Conservation (phyloP, 1,140 invertebrate genomes). For the Euwallacea fornicatus region DNA sequence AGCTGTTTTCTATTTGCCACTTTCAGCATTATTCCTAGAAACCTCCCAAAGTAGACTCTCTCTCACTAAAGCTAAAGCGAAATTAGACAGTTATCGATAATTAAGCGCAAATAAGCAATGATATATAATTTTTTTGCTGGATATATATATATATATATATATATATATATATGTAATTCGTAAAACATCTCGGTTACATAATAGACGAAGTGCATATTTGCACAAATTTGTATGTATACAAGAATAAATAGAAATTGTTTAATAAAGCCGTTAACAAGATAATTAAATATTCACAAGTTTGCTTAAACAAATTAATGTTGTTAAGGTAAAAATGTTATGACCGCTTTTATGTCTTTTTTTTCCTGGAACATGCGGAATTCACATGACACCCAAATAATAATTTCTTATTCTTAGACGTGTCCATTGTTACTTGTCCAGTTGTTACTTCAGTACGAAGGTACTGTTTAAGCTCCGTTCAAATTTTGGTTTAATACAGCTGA, state of each 20-base stretch:
- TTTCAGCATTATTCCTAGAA: neutral
- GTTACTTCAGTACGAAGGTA: too few relatives aligned
- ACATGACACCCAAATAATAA: too few relatives aligned
- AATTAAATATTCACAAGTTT: slow-evolving; percentile 34
- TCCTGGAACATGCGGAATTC: neutral
- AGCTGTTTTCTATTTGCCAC: slow-evolving; percentile 11
- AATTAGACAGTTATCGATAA: too few relatives aligned
- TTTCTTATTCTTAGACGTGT: too few relatives aligned
- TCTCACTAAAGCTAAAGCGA: too few relatives aligned
- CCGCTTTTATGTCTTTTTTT: slow-evolving; percentile 14
- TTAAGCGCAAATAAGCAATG: too few relatives aligned
- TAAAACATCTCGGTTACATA: neutral
- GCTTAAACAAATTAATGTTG: slow-evolving; percentile 34
- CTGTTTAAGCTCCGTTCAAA: too few relatives aligned
- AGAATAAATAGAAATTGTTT: slow-evolving; percentile 30
- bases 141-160: too few relatives aligned
- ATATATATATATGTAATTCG: too few relatives aligned
- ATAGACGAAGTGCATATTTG: neutral
- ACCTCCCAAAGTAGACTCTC: neutral
- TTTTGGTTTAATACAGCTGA: too few relatives aligned
- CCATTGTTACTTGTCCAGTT: too few relatives aligned
- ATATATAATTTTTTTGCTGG: too few relatives aligned
- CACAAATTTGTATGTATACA: slow-evolving; percentile 26
- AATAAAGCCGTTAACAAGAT: slow-evolving; percentile 31
- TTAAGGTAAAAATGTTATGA: slow-evolving; percentile 27